These are phyloP conservation scores for Phengaris alcon DNA, from an alignment of 2,888 invertebrate species.

Conservation along the genomic window DNA sequence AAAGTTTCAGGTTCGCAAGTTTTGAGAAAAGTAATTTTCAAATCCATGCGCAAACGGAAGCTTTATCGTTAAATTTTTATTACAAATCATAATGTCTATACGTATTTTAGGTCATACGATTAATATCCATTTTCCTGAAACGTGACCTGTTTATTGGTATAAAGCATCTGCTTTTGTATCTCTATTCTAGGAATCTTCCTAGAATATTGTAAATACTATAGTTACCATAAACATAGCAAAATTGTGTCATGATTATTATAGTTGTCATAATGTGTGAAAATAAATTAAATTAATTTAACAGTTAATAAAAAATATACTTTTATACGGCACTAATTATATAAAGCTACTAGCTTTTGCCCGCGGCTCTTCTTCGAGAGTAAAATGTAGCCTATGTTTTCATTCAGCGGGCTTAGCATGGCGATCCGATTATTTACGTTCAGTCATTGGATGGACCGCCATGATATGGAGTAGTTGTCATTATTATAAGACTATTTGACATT, in stretches of 20 bases:
- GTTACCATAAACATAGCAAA: neutral
- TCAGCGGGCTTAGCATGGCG: no score
- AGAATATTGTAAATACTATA: slow-evolving; percentile 2
- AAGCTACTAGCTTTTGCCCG: no score
- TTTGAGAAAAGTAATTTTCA: neutral
- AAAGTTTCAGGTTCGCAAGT: neutral
- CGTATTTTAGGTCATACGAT: slow-evolving; percentile 38
- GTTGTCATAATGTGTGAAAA: neutral
- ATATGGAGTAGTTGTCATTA: no score
- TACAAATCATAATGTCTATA: slow-evolving; percentile 16
- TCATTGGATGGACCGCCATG: no score
- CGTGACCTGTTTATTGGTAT: slow-evolving; percentile 29
- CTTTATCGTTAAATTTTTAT: slow-evolving; percentile 1
- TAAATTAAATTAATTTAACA: neutral
- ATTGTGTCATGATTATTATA: neutral
- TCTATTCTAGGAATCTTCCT: no score
- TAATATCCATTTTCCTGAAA: slow-evolving; percentile 38
- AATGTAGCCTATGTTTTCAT: no score
- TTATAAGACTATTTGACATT: no score
- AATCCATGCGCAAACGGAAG: slow-evolving; percentile 7
- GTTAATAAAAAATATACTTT: neutral
- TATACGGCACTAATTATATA: no score
- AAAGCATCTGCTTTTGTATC: no score
- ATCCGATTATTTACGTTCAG: no score
- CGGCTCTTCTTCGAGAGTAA: no score